phyloP scores from a whole-genome alignment of 2,113 vertebrate genomes.

The Orthochromis indermauri region DNA sequence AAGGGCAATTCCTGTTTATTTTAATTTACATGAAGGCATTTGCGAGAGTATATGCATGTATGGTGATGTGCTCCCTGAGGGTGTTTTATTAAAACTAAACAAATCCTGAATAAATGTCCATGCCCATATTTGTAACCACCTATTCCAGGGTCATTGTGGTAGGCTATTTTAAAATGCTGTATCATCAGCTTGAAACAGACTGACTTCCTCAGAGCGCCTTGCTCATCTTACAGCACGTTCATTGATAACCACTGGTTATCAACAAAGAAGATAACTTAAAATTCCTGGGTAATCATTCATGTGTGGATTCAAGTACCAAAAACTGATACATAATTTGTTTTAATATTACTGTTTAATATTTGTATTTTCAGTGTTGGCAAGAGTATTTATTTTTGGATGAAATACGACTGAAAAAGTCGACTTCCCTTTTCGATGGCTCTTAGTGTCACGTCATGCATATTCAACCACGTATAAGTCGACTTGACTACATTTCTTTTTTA shows the following conservation, averaged over 20 bases:
- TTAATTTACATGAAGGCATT: neutral
- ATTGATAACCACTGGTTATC: neutral
- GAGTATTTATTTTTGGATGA: neutral
- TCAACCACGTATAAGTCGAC: neutral
- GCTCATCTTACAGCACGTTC: neutral
- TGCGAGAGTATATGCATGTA: neutral
- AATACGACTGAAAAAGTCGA: neutral
- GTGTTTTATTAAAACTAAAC: neutral
- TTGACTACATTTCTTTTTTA: neutral
- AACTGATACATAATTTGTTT: neutral
- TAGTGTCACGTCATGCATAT: accelerated
- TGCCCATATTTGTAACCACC: neutral
- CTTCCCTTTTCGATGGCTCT: neutral
- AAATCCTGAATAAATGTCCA: neutral
- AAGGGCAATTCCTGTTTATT: neutral
- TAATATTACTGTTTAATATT: neutral
- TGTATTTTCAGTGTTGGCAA: neutral
- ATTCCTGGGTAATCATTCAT: neutral
- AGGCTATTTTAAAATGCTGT: neutral
- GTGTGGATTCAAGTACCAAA: neutral
- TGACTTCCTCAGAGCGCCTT: neutral
- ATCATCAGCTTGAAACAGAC: neutral
- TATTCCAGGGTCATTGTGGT: neutral
- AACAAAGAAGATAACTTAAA: neutral
- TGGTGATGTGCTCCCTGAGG: neutral